Evolutionary conservation across 2,888 invertebrate genomes (phyloP).

Genomic region (Drosophila mettleri): DNA sequence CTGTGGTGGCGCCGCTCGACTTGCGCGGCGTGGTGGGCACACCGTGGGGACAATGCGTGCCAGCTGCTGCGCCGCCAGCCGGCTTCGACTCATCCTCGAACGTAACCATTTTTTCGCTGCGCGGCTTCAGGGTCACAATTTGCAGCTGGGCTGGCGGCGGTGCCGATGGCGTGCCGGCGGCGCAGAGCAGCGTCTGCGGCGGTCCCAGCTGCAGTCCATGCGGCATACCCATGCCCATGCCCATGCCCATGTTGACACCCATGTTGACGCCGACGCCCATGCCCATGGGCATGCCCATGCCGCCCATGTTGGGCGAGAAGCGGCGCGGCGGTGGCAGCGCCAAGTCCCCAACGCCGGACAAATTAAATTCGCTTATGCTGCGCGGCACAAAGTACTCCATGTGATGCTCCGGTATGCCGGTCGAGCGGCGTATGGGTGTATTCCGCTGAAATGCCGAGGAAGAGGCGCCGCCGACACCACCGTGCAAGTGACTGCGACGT

Average conservation of each 20-base stretch:
- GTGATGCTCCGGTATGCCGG: conserved; percentile 87
- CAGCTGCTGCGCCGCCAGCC: conserved; percentile 39
- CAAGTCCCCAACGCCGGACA: conserved; percentile 88
- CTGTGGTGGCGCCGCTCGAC: conserved; percentile 86
- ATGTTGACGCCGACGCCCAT: conserved; percentile 48
- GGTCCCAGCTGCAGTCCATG: conserved; percentile 81
- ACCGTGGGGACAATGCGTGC: conserved; percentile 84
- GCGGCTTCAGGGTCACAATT: conserved; percentile 86
- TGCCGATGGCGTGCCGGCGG: conserved; percentile 69
- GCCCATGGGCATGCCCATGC: conserved; percentile 58
- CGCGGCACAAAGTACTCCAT: conserved; percentile 94
- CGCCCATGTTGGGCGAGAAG: conserved; percentile 78
- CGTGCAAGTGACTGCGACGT: conserved; percentile 81
- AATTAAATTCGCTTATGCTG: conserved; percentile 93
- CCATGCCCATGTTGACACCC: conserved; percentile 79
- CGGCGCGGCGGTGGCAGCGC: conserved; percentile 86
- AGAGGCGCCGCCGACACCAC: conserved; percentile 26
- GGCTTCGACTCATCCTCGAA: conserved; percentile 89
- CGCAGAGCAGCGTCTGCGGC: conserved; percentile 81
- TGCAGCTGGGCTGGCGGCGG: conserved; percentile 81
- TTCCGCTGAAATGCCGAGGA: conserved; percentile 87
- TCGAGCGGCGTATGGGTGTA: conserved; percentile 88
- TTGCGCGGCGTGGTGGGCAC: conserved; percentile 85
- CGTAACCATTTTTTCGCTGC: conserved; percentile 91
- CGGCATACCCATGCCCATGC: conserved; percentile 74